phyloP scores from a whole-genome alignment of 1,140 invertebrate species.

The Leptopilina boulardi region DNA sequence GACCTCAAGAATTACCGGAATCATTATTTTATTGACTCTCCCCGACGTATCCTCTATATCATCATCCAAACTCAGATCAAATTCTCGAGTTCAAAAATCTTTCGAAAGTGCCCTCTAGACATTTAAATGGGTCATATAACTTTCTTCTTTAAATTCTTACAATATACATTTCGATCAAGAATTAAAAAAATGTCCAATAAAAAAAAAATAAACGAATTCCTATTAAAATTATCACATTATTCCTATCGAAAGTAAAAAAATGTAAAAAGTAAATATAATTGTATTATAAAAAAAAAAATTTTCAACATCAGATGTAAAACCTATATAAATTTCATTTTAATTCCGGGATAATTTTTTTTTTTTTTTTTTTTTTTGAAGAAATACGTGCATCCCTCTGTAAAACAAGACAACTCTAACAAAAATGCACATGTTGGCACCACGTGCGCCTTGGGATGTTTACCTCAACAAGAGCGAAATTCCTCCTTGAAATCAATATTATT shows the following conservation, averaged over 20 bases:
- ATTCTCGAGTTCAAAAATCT: not conserved
- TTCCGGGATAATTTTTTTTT: no score
- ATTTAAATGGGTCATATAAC: not conserved
- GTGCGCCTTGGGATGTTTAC: constrained; percentile 71
- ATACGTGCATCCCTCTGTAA: not conserved
- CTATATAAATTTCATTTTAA: no score
- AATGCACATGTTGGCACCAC: constrained; percentile 68
- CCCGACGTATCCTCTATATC: not conserved
- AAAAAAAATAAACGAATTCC: no score
- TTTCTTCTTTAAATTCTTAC: not conserved
- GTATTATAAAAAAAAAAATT: no score
- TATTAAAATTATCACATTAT: no score
- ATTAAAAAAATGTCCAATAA: no score
- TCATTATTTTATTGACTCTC: constrained; percentile 60
- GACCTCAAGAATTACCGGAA: constrained; percentile 61
- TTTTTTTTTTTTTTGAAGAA: no score
- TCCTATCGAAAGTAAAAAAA: no score
- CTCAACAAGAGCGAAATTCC: constrained; percentile 68
- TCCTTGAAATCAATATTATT: constrained; percentile 73
- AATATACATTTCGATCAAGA: not conserved
- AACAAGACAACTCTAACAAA: constrained; percentile 40
- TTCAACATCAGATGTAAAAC: no score
- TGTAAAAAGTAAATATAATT: no score
- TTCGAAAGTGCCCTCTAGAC: constrained; percentile 6
- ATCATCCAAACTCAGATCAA: not conserved